Evolutionary conservation across 1,140 invertebrate genomes (phyloP).

Genomic region (Armadillidium nasatum): DNA sequence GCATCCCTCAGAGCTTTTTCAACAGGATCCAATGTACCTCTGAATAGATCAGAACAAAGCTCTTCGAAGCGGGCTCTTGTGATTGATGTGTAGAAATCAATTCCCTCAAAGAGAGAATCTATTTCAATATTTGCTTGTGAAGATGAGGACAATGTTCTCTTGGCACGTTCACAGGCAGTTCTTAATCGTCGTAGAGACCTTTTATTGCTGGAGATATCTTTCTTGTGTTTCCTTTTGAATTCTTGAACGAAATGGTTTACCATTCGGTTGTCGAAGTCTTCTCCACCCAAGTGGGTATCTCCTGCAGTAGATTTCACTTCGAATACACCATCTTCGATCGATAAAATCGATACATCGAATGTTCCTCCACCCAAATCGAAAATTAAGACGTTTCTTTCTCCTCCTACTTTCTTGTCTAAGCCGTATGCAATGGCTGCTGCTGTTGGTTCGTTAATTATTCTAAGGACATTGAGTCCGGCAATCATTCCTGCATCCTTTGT

Average conservation of each 20-base stretch:
- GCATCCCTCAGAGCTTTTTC: constrained; percentile 69
- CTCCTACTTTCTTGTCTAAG: constrained; percentile 50
- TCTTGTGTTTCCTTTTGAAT: constrained; percentile 46
- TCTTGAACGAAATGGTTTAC: constrained; percentile 47
- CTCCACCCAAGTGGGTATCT: constrained; percentile 40
- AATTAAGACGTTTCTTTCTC: constrained; percentile 52
- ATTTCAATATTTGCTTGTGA: constrained; percentile 57
- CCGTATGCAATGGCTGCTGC: constrained; percentile 77
- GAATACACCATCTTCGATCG: constrained; percentile 71
- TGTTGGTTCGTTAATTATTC: constrained; percentile 76
- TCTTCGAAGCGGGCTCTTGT: constrained; percentile 54
- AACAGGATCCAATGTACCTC: constrained; percentile 61
- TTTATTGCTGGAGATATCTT: constrained; percentile 48
- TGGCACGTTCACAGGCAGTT: constrained; percentile 64
- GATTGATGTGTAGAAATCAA: constrained; percentile 54
- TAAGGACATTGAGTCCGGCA: constrained; percentile 76
- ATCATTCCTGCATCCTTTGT: constrained; percentile 87
- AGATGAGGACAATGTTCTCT: constrained; percentile 53
- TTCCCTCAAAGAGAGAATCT: constrained; percentile 64
- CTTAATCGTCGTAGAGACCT: constrained; percentile 50
- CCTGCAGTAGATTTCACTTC: constrained; percentile 70
- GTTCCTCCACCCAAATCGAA: constrained; percentile 59
- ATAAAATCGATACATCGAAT: constrained; percentile 77
- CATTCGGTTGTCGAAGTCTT: constrained; percentile 47
- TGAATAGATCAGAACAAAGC: constrained; percentile 48